These are phyloP conservation scores for Crotalus tigris DNA, from an alignment of 2,113 vertebrate species.

Conservation along the genomic window DNA sequence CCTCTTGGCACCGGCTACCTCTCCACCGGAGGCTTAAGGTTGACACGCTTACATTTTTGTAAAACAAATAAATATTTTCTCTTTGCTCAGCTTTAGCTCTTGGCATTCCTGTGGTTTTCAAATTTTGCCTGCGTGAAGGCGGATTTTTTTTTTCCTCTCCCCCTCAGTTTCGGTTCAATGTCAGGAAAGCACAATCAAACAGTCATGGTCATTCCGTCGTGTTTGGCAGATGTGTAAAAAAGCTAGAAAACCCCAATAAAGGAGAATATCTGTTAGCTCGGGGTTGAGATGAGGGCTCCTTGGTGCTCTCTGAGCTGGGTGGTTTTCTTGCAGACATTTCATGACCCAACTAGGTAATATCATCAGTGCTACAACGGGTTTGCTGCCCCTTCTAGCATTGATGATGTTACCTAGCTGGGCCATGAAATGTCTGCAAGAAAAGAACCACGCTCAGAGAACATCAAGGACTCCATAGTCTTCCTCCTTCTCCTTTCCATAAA, in stretches of 20 bases:
- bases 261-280: too few species aligned
- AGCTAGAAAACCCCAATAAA: not conserved
- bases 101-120: not conserved
- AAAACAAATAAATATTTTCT: not conserved
- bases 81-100: not conserved
- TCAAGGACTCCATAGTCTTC: too few species aligned
- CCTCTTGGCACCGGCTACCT: conserved; percentile 3
- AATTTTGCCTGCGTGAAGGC: not conserved
- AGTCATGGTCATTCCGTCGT: not conserved
- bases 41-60: not conserved
- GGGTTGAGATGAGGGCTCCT: too few species aligned
- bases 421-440: too few species aligned
- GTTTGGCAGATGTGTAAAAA: not conserved
- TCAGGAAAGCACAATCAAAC: not conserved
- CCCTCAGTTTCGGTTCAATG: not conserved
- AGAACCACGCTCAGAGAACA: too few species aligned
- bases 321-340: not conserved
- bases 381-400: too few species aligned
- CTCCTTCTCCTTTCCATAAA: too few species aligned
- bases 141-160: not conserved
- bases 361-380: not conserved
- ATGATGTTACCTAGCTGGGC: too few species aligned
- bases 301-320: too few species aligned
- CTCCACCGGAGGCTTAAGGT: too few species aligned
- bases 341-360: not conserved